Conservation (phyloP, 2,797 vertebrate species). For the Simalia tracyae region DNA sequence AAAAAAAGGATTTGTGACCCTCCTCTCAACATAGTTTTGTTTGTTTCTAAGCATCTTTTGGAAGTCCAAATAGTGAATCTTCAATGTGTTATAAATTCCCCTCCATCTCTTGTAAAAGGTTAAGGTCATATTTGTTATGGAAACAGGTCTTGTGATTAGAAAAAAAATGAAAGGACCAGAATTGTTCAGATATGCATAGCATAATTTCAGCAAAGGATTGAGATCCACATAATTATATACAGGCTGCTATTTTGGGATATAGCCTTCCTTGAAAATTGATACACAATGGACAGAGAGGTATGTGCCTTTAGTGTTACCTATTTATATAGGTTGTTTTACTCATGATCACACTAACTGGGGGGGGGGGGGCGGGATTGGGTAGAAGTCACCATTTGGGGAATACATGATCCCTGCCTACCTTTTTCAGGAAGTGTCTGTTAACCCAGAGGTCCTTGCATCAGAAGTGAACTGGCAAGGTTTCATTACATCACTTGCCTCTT, state of each 20-base stretch:
- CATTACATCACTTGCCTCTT: too few relatives aligned
- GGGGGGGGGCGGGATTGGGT: background rate
- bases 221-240: background rate
- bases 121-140: background rate
- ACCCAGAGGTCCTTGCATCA: too few relatives aligned
- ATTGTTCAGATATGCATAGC: background rate
- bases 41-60: background rate
- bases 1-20: background rate
- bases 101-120: background rate
- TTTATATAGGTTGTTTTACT: background rate
- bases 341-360: background rate
- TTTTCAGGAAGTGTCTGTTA: too few relatives aligned
- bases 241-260: background rate
- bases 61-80: background rate
- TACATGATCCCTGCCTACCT: too few relatives aligned
- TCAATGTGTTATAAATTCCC: background rate
- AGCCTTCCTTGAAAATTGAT: background rate
- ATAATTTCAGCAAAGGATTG: background rate
- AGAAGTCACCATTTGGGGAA: background rate
- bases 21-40: background rate
- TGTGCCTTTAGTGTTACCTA: background rate
- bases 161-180: background rate
- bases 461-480: too few relatives aligned
- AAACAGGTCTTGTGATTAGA: background rate
- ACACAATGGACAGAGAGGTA: background rate